These are phyloP conservation scores for Syrista parreyssii DNA, from an alignment of 2,888 invertebrate species.

Conservation along the genomic window DNA sequence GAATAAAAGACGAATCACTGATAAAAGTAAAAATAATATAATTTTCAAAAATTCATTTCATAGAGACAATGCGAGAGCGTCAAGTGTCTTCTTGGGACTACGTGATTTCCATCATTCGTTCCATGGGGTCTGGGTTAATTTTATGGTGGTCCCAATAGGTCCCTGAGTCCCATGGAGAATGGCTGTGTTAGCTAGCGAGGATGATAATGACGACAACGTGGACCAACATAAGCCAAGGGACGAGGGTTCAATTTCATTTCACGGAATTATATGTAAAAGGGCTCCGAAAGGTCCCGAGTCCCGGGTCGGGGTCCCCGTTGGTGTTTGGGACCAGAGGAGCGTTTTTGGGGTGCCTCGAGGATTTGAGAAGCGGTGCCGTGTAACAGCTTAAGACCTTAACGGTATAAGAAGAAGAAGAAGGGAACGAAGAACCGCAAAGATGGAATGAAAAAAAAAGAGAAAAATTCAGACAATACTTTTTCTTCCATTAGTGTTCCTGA, in stretches of 20 bases:
- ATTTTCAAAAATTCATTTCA: neutral
- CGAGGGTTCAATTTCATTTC: neutral
- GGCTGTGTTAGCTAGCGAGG: neutral
- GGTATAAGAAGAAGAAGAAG: neutral
- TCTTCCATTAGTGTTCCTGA: neutral
- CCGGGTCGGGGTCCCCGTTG: neutral
- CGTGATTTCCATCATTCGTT: neutral
- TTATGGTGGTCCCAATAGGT: neutral
- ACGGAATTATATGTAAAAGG: neutral
- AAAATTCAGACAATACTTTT: neutral
- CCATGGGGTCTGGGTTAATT: neutral
- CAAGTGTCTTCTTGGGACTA: neutral
- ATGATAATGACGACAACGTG: neutral
- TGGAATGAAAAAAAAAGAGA: neutral
- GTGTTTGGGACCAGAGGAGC: neutral
- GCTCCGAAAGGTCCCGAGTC: neutral
- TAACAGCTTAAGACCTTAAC: neutral
- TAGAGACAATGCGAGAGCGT: neutral
- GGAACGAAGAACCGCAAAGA: neutral
- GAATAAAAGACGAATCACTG: neutral
- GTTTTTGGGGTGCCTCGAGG: neutral
- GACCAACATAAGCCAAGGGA: neutral
- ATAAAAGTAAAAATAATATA: neutral
- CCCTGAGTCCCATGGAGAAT: neutral
- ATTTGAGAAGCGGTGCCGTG: neutral